These are phyloP conservation scores for Nasonovia ribisnigri DNA, from an alignment of 2,888 invertebrate species.

Conservation along the genomic window DNA sequence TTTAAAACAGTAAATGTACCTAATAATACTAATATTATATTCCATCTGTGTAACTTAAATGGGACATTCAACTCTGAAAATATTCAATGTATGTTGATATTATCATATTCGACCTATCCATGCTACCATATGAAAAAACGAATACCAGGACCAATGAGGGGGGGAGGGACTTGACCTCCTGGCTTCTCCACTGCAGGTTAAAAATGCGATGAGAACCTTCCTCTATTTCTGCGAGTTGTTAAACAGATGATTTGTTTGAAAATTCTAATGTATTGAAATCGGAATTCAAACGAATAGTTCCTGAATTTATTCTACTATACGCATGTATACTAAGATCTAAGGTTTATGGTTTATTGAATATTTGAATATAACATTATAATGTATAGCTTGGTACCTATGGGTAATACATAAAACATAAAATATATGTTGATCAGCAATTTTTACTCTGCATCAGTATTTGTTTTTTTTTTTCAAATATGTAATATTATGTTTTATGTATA, in stretches of 20 bases:
- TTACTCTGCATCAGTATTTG: background rate
- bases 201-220: background rate
- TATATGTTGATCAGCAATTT: background rate
- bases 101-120: background rate
- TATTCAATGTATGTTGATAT: background rate
- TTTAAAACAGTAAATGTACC: background rate
- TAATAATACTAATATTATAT: too few relatives aligned
- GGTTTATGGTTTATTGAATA: background rate
- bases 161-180: background rate
- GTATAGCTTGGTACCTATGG: background rate
- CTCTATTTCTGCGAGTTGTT: too few relatives aligned
- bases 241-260: background rate
- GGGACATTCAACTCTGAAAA: background rate
- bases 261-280: background rate
- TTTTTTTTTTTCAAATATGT: background rate
- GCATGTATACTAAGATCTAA: background rate
- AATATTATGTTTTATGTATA: background rate
- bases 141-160: background rate
- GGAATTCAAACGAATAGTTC: background rate
- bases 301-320: background rate
- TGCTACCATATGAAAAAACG: background rate
- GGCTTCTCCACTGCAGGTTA: background rate
- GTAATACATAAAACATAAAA: background rate
- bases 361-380: background rate
- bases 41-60: background rate